phyloP scores from a whole-genome alignment of 1,140 invertebrate species.

The Drosophila arizonae region DNA sequence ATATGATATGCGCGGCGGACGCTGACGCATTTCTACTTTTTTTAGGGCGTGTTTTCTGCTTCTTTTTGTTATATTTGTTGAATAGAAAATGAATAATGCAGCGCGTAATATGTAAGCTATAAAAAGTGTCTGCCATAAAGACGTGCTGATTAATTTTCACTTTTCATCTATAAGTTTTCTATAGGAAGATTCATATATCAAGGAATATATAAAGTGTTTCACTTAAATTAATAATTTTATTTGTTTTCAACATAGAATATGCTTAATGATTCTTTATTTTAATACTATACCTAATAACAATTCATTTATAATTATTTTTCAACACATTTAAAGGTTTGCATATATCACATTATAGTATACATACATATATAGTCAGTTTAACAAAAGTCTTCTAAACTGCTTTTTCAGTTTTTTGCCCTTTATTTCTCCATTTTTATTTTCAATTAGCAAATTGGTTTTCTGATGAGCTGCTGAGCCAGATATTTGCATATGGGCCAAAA shows the following conservation, averaged over 20 bases:
- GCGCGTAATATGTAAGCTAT: constrained; percentile 7
- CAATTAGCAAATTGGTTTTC: constrained; percentile 51
- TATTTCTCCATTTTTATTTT: background rate
- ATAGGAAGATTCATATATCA: background rate
- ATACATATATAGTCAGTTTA: background rate
- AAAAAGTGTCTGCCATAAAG: constrained; percentile 13
- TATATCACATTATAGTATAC: no score
- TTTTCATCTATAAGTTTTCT: constrained; percentile 46
- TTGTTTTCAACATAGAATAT: no score
- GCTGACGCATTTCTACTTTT: constrained; percentile 46
- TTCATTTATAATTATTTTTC: no score
- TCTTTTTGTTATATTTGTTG: background rate
- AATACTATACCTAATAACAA: no score
- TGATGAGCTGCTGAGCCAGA: constrained; percentile 33
- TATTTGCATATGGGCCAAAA: constrained; percentile 63
- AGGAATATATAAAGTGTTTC: background rate
- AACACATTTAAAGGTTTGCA: no score
- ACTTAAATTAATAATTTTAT: no score
- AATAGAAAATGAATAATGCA: constrained; percentile 63
- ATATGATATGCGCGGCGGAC: background rate
- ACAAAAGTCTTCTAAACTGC: background rate
- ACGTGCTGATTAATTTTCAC: constrained; percentile 52
- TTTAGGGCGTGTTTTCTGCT: constrained; percentile 40
- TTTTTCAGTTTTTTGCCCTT: background rate
- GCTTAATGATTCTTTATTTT: no score